Evolutionary conservation across 1,140 invertebrate species (phyloP).

Genomic region (Cheumatopsyche charites): DNA sequence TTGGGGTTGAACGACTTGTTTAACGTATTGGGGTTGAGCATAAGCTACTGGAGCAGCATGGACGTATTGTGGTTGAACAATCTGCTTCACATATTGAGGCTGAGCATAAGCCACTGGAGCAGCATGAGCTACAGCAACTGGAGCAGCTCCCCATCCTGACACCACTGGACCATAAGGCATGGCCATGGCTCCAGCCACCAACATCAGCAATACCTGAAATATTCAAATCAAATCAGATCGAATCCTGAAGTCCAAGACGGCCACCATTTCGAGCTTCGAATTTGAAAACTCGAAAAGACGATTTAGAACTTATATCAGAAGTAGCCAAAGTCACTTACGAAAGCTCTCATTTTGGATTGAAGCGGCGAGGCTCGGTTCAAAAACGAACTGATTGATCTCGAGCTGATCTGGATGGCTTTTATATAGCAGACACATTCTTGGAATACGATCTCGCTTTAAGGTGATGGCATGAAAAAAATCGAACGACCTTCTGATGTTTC

Average conservation of each 20-base stretch:
- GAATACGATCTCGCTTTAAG: slow-evolving; percentile 5
- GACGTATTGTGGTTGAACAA: slow-evolving; percentile 25
- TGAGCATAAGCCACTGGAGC: slow-evolving; percentile 47
- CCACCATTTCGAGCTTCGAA: no score
- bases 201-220: slow-evolving; percentile 32
- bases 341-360: slow-evolving; percentile 32
- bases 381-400: slow-evolving; percentile 35
- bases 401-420: slow-evolving; percentile 25
- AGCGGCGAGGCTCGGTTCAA: slow-evolving; percentile 5
- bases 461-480: slow-evolving; percentile 22
- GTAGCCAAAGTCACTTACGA: slow-evolving; percentile 22
- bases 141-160: slow-evolving; percentile 45
- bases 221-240: background rate
- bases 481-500: slow-evolving; percentile 27
- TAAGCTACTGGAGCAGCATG: slow-evolving; percentile 32
- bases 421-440: slow-evolving; percentile 21
- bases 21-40: slow-evolving; percentile 28
- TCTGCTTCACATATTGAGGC: slow-evolving; percentile 29
- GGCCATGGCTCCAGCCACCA: slow-evolving; percentile 44
- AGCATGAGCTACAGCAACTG: slow-evolving; percentile 46
- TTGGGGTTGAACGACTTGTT: background rate
- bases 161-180: slow-evolving; percentile 46
- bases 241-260: no score
- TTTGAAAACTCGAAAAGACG: no score
- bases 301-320: background rate